Conservation (phyloP, 2,888 invertebrate genomes). For the Melanostoma scalare region DNA sequence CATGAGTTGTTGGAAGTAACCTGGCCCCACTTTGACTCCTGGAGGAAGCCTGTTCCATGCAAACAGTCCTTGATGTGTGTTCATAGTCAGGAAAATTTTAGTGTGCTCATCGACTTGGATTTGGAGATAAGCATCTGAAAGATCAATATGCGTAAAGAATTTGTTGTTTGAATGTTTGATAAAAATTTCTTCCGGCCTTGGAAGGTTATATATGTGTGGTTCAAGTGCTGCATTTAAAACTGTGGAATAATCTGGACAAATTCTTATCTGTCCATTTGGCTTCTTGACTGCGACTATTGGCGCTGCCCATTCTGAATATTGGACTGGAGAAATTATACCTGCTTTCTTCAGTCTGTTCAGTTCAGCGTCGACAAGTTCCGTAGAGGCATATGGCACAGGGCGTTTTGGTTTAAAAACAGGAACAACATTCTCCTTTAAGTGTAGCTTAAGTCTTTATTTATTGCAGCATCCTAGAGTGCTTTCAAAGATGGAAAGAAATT, state of each 20-base stretch:
- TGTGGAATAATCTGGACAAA: conserved; percentile 70
- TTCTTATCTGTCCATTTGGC: conserved; percentile 61
- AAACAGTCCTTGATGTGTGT: conserved; percentile 23
- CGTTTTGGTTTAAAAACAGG: conserved; percentile 30
- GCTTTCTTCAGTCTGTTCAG: conserved; percentile 22
- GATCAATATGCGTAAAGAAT: conserved; percentile 20
- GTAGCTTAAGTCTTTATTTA: conserved; percentile 16
- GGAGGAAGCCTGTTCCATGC: conserved; percentile 21
- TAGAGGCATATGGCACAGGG: conserved; percentile 18
- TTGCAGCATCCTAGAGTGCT: conserved; percentile 31
- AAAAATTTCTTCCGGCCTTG: conserved; percentile 28
- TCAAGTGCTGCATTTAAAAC: conserved; percentile 11
- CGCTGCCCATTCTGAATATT: conserved; percentile 28
- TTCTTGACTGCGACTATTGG: conserved; percentile 25
- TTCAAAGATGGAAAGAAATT: conserved; percentile 28
- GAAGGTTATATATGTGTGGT: conserved; percentile 12
- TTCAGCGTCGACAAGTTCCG: conserved; percentile 22
- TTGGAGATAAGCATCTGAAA: conserved; percentile 33
- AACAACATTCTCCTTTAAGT: not conserved
- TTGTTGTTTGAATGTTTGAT: conserved; percentile 13
- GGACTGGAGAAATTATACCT: conserved; percentile 67
- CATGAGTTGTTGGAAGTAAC: conserved; percentile 27
- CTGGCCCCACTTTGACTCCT: conserved; percentile 22
- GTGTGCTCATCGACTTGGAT: conserved; percentile 29
- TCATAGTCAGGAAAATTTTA: conserved; percentile 19